Evolutionary conservation across 1,140 invertebrate species (phyloP).

Genomic region (Hycleus phaleratus): DNA sequence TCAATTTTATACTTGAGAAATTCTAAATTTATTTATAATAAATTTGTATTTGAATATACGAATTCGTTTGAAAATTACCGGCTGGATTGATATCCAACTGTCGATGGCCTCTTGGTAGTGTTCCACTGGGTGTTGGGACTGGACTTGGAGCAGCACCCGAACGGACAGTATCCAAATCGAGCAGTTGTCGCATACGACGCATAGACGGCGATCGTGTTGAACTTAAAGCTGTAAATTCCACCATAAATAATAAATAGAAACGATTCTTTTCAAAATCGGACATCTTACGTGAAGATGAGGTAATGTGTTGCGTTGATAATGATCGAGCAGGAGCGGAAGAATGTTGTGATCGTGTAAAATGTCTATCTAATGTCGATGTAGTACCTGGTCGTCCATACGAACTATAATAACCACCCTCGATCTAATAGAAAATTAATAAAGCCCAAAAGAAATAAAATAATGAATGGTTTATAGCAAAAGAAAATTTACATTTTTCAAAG

Average conservation of each 20-base stretch:
- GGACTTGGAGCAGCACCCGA: conserved; percentile 53
- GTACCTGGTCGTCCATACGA: conserved; percentile 48
- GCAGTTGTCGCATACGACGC: conserved; percentile 66
- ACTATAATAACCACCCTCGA: conserved; percentile 52
- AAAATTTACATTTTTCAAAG: conserved; percentile 61
- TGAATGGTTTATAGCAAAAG: not conserved
- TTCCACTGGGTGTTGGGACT: conserved; percentile 64
- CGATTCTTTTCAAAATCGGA: no score
- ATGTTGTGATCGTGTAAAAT: conserved; percentile 41
- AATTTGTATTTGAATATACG: conserved; percentile 1
- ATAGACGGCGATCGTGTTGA: conserved; percentile 61
- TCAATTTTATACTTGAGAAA: conserved; percentile 90
- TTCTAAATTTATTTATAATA: conserved; percentile 48
- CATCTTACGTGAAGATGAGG: conserved; percentile 35
- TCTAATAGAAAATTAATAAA: conserved; percentile 40
- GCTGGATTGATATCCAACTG: conserved; percentile 83
- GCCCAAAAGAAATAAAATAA: not conserved
- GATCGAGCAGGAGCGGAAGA: conserved; percentile 52
- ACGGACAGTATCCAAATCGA: conserved; percentile 59
- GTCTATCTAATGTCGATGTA: conserved; percentile 47
- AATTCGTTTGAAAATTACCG: conserved; percentile 41
- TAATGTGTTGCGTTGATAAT: conserved; percentile 58
- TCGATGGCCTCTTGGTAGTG: conserved; percentile 61
- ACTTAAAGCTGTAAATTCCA: conserved; percentile 28
- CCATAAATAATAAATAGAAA: no score